Conservation (phyloP, 2,797 vertebrate species). For the Austrolebias charrua region DNA sequence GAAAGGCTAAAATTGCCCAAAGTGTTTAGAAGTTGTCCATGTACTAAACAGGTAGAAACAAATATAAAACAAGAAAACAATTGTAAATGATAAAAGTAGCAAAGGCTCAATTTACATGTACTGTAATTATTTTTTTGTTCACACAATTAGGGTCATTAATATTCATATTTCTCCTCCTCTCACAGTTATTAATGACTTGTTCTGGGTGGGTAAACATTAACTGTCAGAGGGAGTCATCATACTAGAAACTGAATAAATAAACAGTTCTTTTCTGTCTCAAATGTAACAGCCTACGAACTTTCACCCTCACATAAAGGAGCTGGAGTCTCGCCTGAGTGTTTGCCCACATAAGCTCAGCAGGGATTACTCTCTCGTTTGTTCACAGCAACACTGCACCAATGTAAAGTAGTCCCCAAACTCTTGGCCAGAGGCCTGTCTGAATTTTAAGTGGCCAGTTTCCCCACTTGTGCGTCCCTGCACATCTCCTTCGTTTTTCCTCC, state of each 20-base stretch:
- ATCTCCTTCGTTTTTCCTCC: constrained; percentile 50
- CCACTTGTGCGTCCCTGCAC: constrained; percentile 61
- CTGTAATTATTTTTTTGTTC: no score
- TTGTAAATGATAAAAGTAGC: no score
- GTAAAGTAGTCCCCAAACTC: constrained; percentile 78
- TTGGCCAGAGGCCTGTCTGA: constrained; percentile 74
- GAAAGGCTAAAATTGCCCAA: no score
- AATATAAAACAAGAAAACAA: no score
- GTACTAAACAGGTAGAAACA: no score
- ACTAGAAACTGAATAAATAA: constrained; percentile 9
- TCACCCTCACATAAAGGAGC: constrained; percentile 30
- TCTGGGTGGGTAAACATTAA: constrained; percentile 58
- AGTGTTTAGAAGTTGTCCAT: no score
- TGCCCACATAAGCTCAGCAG: constrained; percentile 65
- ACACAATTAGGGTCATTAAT: no score
- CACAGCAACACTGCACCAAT: constrained; percentile 76
- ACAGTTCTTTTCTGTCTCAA: constrained; percentile 21
- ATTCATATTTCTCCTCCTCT: no score
- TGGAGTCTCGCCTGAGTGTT: constrained; percentile 61
- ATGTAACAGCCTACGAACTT: constrained; percentile 33
- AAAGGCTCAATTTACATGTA: no score
- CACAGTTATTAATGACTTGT: constrained; percentile 20
- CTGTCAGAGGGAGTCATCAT: constrained; percentile 30
- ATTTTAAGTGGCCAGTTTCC: constrained; percentile 78
- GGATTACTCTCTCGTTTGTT: constrained; percentile 70